These are phyloP conservation scores for Nymphalis polychloros DNA, from an alignment of 2,888 invertebrate species.

Conservation along the genomic window DNA sequence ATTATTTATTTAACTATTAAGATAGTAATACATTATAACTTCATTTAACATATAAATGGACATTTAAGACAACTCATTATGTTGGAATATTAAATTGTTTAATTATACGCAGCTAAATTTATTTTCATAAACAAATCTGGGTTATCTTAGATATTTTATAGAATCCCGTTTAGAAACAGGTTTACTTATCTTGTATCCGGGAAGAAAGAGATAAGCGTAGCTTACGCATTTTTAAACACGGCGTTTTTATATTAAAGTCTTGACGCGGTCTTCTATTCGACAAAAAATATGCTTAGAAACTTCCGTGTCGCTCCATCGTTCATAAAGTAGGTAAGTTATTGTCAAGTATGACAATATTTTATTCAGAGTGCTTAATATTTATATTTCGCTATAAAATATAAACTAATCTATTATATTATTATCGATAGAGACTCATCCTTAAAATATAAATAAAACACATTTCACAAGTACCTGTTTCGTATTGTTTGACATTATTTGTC, in stretches of 20 bases:
- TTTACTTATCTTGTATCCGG: conserved; percentile 43
- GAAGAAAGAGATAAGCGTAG: conserved; percentile 26
- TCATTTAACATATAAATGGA: background rate
- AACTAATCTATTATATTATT: too few species aligned
- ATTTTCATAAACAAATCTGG: background rate
- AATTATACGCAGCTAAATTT: background rate
- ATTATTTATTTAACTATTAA: background rate
- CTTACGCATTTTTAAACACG: background rate
- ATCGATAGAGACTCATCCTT: too few species aligned
- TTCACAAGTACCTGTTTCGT: too few species aligned
- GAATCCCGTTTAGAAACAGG: conserved; percentile 42
- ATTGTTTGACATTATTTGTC: too few species aligned
- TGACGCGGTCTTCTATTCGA: background rate
- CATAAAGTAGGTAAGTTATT: background rate
- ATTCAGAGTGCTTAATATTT: too few species aligned
- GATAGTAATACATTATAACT: background rate
- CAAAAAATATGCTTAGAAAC: background rate
- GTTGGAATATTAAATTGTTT: background rate
- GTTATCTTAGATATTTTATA: conserved; percentile 16
- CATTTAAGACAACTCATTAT: background rate
- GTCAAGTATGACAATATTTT: too few species aligned
- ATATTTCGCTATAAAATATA: too few species aligned
- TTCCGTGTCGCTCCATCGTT: background rate
- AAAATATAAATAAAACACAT: too few species aligned
- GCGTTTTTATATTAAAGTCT: background rate